phyloP scores from a whole-genome alignment of 2,888 invertebrate genomes.

The Neoascia interrupta region DNA sequence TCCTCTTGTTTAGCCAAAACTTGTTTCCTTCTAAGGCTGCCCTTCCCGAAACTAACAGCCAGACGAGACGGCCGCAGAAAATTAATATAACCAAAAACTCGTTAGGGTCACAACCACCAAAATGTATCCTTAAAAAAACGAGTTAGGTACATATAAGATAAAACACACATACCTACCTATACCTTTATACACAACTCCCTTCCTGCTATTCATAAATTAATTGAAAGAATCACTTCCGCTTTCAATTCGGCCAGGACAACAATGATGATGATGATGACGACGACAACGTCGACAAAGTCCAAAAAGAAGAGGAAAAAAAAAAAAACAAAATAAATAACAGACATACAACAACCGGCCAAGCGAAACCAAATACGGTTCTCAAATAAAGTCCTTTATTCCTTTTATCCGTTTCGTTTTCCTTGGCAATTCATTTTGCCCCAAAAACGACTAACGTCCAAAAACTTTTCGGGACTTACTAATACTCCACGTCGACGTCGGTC shows the following conservation, averaged over 20 bases:
- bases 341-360: slow-evolving; percentile 30
- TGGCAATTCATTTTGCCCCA: slow-evolving; percentile 38
- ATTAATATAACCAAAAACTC: slow-evolving; percentile 39
- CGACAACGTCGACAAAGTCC: slow-evolving; percentile 7
- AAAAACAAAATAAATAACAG: slow-evolving; percentile 3
- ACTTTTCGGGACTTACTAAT: slow-evolving; percentile 25
- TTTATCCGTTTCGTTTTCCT: slow-evolving; percentile 51
- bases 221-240: slow-evolving; percentile 68
- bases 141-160: slow-evolving; percentile 67
- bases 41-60: not conserved
- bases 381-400: slow-evolving; percentile 49
- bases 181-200: slow-evolving; percentile 69
- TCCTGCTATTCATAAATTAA: slow-evolving; percentile 61
- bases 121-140: slow-evolving; percentile 31
- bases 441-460: slow-evolving; percentile 31
- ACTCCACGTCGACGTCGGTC: not conserved
- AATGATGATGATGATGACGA: slow-evolving; percentile 28
- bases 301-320: slow-evolving; percentile 5
- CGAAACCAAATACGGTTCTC: slow-evolving; percentile 52
- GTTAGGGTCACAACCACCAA: slow-evolving; percentile 54
- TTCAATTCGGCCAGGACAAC: slow-evolving; percentile 54
- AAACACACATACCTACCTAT: slow-evolving; percentile 64
- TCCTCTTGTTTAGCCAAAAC: slow-evolving; percentile 11
- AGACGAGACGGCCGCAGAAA: slow-evolving; percentile 15
- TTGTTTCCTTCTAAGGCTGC: not conserved